Evolutionary conservation across 2,888 invertebrate genomes (phyloP).

Genomic region (Deroplatys truncata): DNA sequence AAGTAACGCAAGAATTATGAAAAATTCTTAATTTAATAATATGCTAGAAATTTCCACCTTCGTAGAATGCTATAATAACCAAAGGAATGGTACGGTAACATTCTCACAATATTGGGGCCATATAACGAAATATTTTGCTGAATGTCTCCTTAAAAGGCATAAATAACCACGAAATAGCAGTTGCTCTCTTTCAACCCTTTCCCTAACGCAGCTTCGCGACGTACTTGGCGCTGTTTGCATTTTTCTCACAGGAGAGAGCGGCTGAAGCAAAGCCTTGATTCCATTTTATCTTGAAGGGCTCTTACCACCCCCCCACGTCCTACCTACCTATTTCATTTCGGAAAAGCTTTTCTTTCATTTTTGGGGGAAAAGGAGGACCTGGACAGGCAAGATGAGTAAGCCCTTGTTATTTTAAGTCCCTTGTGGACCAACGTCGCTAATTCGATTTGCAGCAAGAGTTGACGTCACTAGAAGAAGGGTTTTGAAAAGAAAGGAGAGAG

Average conservation of each 20-base stretch:
- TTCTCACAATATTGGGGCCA: no score
- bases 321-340: neutral
- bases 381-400: neutral
- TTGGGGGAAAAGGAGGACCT: neutral
- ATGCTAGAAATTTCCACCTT: no score
- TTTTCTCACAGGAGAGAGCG: neutral
- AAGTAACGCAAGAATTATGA: no score
- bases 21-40: no score
- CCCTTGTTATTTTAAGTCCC: neutral
- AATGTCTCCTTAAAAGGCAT: no score
- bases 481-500: neutral
- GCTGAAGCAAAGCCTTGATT: neutral
- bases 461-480: neutral
- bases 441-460: neutral
- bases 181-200: no score
- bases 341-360: neutral
- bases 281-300: neutral
- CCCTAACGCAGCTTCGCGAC: no score
- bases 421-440: neutral
- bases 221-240: neutral
- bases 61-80: no score
- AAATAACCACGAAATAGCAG: no score
- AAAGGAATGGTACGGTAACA: no score
- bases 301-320: neutral
- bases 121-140: no score